Evolutionary conservation across 2,888 invertebrate species (phyloP), one percentile per base, ranked within the genome.

Genomic region (Halocaridina rubra): DNA sequence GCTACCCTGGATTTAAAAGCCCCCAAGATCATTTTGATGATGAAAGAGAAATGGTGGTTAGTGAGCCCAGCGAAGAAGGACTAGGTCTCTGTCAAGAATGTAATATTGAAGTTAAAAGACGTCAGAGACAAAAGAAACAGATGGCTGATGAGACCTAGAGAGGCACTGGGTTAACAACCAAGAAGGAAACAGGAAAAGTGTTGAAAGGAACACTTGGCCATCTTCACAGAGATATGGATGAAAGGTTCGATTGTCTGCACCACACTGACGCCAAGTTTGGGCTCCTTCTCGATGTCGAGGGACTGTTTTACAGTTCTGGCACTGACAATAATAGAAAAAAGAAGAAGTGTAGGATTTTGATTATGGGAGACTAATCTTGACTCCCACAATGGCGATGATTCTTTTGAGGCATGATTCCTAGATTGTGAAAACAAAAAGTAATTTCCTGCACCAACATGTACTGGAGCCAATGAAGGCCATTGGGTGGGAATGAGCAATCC

Each of bases 1-100:
- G 13, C 27, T 33, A 30, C 64, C 61, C 59, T 64, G 78, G 39
- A 67, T 64, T 64, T 32, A 27, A 78, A 78, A 78, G 67, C 22
- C 64, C 24, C 30, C 69, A 13, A 27, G 69, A 69, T 61, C 8
- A 61, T 61, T 61, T 61, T 61, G 61, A 16, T n/a, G 61, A 19
- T 61, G 61, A 61, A 61, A 61, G 61, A 61, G 19, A 61, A 61
- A 22, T 61, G 61, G 10, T 69, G 29, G 69, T 69, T 22, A 24
- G 69, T 69, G 29, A 69, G 69, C 29, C 69, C 4, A 27, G 10
- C 29, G 29, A 69, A 69, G 69, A 69, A 69, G 27, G 29, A 69
- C 69, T 69, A 10, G 7, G 27, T 69, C 29, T 24, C 22, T 69
- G 7, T 69, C 69, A 69, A 27, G 69, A 69, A 69, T 69, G 22